Base-by-base conservation (phyloP, 2,113 vertebrate genomes). In the Megaceryle maxima region DNA sequence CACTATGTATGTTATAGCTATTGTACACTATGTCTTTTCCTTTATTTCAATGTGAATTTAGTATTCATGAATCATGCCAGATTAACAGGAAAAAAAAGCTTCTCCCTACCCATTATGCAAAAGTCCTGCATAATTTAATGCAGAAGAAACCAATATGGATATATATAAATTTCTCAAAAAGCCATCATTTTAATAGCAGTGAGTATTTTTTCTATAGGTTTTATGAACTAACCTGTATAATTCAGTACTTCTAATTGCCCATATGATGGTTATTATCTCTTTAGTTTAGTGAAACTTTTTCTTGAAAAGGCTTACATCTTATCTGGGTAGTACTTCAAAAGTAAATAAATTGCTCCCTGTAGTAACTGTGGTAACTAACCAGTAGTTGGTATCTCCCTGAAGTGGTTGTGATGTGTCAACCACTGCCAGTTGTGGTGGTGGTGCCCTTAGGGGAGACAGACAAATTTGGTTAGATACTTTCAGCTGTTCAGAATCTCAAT, bases 41-140 rank as follows among this genome's bases (percentile, higher is more conserved):
- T 85, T 83, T 62, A 50, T 57, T 90, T 50, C 75, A 43, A 3
- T 46, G 15, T 53, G 37, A 90, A 86, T 93, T 95, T 83, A 86
- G 31, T 64, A 95, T 69, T 91, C 50, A 57, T 69, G 55, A 81
- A 11, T 82, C 3, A 1, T 83, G 82, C 62, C 82, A 90, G 67
- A 79, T 90, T 50, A 96, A 88, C 50, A 90, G 79, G 86, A 90
- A 91, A 92, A 93, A 92, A 90, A 70, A 77, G 7, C 50, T 86
- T 90, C 44, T 77, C 16, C 44, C 50, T 86, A 57, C 59, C 59
- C 37, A 51, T 80, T 77, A 72, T 86, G 59, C 41, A 74, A 11
- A 90, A 92, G 44, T 37, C 28, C 43, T 93, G 31, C 59, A 70
- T 83, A 93, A 95, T 83, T 90, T 70, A 92, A 80, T 70, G 43